Conservation (phyloP, 2,113 vertebrate species). For the Chitala chitala region DNA sequence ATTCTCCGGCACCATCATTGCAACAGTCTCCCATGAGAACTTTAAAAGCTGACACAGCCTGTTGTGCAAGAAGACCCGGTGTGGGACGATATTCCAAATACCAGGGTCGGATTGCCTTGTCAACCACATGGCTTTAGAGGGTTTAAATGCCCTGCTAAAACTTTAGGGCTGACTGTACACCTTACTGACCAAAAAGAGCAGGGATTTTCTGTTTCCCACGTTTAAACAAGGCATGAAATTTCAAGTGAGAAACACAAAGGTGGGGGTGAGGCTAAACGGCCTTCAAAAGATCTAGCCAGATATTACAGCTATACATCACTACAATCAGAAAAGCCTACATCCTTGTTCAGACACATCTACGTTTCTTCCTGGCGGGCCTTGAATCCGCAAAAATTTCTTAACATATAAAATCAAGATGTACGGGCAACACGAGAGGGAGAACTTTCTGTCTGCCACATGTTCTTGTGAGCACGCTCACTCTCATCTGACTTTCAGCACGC, state of each 20-base stretch:
- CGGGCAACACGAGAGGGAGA: constrained; percentile 24
- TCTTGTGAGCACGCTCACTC: neutral
- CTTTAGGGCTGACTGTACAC: neutral
- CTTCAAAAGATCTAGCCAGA: neutral
- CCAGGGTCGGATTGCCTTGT: neutral
- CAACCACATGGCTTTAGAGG: neutral
- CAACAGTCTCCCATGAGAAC: neutral
- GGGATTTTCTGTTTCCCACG: neutral
- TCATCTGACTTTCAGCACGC: no score
- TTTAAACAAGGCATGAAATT: neutral
- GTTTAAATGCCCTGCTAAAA: neutral
- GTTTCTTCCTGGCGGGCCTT: neutral
- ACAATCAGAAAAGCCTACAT: neutral
- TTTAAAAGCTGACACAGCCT: neutral
- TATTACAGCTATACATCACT: neutral
- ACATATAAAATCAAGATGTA: constrained; percentile 28
- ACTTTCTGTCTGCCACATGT: constrained; percentile 32
- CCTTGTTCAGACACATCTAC: neutral
- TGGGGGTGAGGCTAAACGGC: no score
- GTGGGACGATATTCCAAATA: neutral
- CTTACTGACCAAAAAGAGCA: neutral
- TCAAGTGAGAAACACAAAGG: neutral
- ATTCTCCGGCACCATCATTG: no score
- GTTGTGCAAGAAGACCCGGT: neutral
- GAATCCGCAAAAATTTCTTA: constrained; percentile 35